Evolutionary conservation across 2,113 vertebrate species (phyloP).

Genomic region (Spheniscus mendiculus): DNA sequence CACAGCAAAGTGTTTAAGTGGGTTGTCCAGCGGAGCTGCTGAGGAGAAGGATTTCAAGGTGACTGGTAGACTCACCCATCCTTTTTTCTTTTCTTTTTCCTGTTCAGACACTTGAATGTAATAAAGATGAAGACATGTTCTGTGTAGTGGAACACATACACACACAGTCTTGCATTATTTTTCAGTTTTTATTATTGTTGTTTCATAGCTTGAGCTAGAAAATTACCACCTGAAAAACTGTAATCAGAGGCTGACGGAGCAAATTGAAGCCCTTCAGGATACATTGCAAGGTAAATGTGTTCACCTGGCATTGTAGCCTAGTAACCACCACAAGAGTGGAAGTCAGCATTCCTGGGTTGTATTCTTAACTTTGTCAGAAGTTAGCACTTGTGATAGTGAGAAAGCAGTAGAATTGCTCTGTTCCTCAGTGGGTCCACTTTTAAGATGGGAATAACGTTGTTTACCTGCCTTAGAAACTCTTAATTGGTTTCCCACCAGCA

Average conservation of each 20-base stretch:
- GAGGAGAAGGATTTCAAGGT: not conserved
- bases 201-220: conserved; percentile 88
- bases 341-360: not conserved
- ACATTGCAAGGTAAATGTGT: conserved; percentile 83
- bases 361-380: not conserved
- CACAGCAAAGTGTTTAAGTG: not conserved
- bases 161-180: not conserved
- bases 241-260: conserved; percentile 84
- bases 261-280: conserved; percentile 85
- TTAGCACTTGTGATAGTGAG: not conserved
- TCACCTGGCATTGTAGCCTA: not conserved
- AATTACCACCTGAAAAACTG: conserved; percentile 87
- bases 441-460: not conserved
- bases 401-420: not conserved
- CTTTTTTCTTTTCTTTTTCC: not conserved
- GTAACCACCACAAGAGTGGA: not conserved
- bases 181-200: conserved; percentile 22
- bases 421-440: not conserved
- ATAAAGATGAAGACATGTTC: not conserved
- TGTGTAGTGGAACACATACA: not conserved
- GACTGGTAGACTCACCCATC: not conserved
- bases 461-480: not conserved
- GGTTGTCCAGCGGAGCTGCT: not conserved
- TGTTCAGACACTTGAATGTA: not conserved
- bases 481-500: not conserved